Evolutionary conservation across 2,888 invertebrate species (phyloP), one percentile per base, ranked within the genome.

Genomic region (Drosophila recens): DNA sequence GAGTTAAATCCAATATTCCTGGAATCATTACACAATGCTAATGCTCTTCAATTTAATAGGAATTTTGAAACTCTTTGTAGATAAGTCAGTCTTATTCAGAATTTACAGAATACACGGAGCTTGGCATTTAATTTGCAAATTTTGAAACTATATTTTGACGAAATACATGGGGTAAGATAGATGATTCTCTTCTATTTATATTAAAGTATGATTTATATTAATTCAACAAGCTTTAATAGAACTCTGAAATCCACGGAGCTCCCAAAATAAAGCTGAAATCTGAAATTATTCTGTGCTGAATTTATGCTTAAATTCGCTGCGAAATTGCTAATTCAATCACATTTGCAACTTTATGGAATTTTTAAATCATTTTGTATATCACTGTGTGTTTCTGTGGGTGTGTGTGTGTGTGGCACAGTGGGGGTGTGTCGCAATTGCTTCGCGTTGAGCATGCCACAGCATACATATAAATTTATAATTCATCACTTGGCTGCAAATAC

Each of bases 401-500:
- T 3, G 20, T 1, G 53, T 15, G 17, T 43, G 33, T 27, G 27
- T 27, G 0, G 27, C 1, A 27, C 27, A 27, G 27, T 27, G 27
- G 27, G 27, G 27, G 0, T 27, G 23, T 33, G 10, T n/a, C 23
- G 13, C 4, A 33, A 17, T 36, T 4, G 27, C 40, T 27, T 48
- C 53, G 30, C 61, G 48, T 20, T 43, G 61, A 56, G 42, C 34
- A 53, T 34, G 75, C 34, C 52, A 42, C 36, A 36, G 40, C 45
- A 68, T 42, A 23, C 17, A 75, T 33, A 56, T 17, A 68, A 20
- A 56, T 73, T 71, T 46, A 57, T 63, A 71, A 51, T 51, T 73
- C 57, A 70, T 58, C 43, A 53, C n/a, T 36, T 58, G 46, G 66
- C 20, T 43, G 42, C 68, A 53, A 10, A 20, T 15, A 45, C n/a